Base-by-base conservation (phyloP, 2,113 vertebrate species). In the Brachyistius frenatus region DNA sequence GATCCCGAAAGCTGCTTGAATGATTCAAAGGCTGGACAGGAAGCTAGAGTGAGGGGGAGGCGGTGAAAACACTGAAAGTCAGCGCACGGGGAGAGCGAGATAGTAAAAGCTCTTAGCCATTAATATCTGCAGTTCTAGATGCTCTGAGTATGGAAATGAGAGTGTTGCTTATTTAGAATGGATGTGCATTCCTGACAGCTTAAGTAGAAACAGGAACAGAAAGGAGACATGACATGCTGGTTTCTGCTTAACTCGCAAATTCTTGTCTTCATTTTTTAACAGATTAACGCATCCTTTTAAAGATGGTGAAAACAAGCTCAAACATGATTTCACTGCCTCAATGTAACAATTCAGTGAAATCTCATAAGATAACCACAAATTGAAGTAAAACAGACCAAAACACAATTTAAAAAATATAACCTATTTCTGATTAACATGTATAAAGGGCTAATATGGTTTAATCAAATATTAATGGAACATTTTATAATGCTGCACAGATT, bases 11-110 rank as follows among this genome's bases (percentile, higher is more conserved):
- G 58, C 61, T 15, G 65, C 57, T 32, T 41, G 69, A 74, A 73
- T 58, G 75, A 83, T 62, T 88, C 76, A 81, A 76, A 83, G 37
- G 61, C 78, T 71, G 68, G 46, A 37, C 14, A 13, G 73, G 7
- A 60, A 52, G 69, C 58, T 47, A n/a, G 46, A 61, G 68, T 2
- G 50, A 76, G 53, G 57, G 54, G 66, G 78, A 62, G 56, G 60
- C 0, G 1, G 66, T 0, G 64, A 53, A 39, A 73, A 63, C 37
- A 68, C 68, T 37, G 56, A 64, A 2, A 76, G 44, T 66, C 68
- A 77, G 67, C 56, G 71, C 57, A 64, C 9, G 53, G 66, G n/a
- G 57, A 68, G 47, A 13, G 37, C 30, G 31, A 79, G 58, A 78
- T 58, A 77, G 39, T 56, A 61, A 73, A 80, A 80, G 66, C 66